phyloP scores from a whole-genome alignment of 2,113 vertebrate species.

The Python bivittatus region DNA sequence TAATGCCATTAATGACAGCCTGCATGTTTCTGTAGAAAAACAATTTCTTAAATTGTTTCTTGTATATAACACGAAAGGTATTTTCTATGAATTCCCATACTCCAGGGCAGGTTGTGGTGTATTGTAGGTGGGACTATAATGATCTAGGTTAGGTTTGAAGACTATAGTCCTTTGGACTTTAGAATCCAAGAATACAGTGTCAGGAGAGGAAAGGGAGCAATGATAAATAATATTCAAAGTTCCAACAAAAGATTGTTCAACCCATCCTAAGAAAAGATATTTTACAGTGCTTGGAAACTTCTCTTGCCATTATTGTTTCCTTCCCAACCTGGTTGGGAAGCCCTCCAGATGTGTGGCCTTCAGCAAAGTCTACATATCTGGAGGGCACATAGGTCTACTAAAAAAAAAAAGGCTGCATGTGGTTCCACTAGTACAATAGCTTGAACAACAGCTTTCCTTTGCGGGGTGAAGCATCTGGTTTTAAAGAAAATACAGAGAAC shows the following conservation, averaged over 20 bases:
- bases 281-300: neutral
- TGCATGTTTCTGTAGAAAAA: slow-evolving; percentile 55
- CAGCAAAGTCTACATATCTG: neutral
- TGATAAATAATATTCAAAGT: neutral
- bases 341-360: neutral
- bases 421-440: too few relatives aligned
- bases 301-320: neutral
- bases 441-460: too few relatives aligned
- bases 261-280: neutral
- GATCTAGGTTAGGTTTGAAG: neutral
- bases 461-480: too few relatives aligned
- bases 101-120: neutral
- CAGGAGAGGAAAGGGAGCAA: neutral
- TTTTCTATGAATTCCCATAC: neutral
- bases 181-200: neutral
- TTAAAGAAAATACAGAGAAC: too few relatives aligned
- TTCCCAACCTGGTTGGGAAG: neutral
- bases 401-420: too few relatives aligned
- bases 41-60: slow-evolving; percentile 7
- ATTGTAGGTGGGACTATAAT: neutral
- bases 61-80: neutral
- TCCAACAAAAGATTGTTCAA: neutral
- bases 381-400: neutral
- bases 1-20: slow-evolving; percentile 26
- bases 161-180: neutral